Percentiles rank a stretch among this genome's conserved stretches.
phyloP scores from a whole-genome alignment of 2,797 vertebrate species.

The Trichosurus vulpecula region DNA sequence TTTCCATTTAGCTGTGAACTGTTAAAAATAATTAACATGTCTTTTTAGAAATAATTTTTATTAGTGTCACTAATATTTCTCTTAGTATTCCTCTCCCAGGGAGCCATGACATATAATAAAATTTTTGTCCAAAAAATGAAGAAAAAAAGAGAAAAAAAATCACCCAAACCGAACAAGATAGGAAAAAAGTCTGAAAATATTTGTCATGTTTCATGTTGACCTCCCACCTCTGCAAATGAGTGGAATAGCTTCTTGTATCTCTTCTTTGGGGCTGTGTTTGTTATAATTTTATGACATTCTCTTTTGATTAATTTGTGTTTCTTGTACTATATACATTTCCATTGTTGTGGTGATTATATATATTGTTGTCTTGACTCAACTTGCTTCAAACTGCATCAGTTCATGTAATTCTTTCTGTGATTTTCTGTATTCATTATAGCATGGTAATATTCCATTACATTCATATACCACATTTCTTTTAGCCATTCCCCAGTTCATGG shows the following conservation, averaged over 20 bases:
- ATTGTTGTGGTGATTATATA: neutral
- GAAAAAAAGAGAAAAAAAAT: neutral
- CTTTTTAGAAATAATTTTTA: neutral
- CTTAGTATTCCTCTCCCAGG: neutral
- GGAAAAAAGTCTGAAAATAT: neutral
- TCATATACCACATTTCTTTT: neutral
- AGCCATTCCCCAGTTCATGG: neutral
- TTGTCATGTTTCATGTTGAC: neutral
- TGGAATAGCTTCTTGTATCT: neutral
- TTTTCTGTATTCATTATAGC: neutral
- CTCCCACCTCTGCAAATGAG: neutral
- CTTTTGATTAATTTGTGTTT: neutral
- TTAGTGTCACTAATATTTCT: neutral
- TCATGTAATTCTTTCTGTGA: neutral
- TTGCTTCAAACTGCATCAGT: neutral
- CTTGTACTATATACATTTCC: neutral
- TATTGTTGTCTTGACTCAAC: neutral
- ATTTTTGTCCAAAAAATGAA: neutral
- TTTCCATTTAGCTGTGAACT: neutral
- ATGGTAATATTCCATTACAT: neutral
- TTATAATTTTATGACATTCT: neutral
- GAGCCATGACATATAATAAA: neutral
- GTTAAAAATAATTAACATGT: neutral
- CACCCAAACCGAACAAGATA: neutral
- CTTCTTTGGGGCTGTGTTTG: neutral